Percentiles rank a stretch among this genome's conserved stretches.
Evolutionary conservation across 2,797 vertebrate genomes (phyloP).

Genomic region (Crenuchus spilurus): DNA sequence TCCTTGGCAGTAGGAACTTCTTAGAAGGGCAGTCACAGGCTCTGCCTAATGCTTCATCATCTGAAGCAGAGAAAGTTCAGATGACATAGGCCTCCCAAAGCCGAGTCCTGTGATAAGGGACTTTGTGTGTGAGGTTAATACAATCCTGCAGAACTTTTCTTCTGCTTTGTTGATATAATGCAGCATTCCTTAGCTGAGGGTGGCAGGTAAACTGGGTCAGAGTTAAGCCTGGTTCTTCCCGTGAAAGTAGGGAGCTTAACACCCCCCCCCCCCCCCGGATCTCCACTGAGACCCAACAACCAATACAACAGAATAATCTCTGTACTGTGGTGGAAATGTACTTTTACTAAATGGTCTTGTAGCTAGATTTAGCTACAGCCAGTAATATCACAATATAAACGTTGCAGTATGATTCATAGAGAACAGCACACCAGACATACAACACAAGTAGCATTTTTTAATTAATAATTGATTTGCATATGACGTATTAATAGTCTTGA

Average conservation of each 20-base stretch:
- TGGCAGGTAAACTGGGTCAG: constrained; percentile 15
- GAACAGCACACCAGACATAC: too few species aligned
- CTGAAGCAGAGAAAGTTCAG: background rate
- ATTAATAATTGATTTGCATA: too few species aligned
- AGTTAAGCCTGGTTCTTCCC: constrained; percentile 4
- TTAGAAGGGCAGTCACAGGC: constrained; percentile 7
- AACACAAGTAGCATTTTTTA: too few species aligned
- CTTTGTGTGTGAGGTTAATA: constrained; percentile 34
- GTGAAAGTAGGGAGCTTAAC: background rate
- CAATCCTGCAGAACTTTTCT: background rate
- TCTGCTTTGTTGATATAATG: constrained; percentile 1
- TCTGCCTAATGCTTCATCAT: constrained; percentile 11
- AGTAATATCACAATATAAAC: too few species aligned
- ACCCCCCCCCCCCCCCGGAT: background rate
- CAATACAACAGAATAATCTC: background rate
- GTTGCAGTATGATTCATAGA: too few species aligned
- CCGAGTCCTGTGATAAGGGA: constrained; percentile 8
- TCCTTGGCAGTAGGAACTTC: constrained; percentile 24
- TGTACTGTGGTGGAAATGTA: background rate
- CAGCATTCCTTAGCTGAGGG: background rate
- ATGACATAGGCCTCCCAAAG: background rate
- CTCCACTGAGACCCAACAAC: background rate
- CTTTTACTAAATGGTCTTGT: background rate
- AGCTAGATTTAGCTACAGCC: too few species aligned
- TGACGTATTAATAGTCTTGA: too few species aligned